phyloP scores from a whole-genome alignment of 1,140 invertebrate species.

The Drusus annulatus region DNA sequence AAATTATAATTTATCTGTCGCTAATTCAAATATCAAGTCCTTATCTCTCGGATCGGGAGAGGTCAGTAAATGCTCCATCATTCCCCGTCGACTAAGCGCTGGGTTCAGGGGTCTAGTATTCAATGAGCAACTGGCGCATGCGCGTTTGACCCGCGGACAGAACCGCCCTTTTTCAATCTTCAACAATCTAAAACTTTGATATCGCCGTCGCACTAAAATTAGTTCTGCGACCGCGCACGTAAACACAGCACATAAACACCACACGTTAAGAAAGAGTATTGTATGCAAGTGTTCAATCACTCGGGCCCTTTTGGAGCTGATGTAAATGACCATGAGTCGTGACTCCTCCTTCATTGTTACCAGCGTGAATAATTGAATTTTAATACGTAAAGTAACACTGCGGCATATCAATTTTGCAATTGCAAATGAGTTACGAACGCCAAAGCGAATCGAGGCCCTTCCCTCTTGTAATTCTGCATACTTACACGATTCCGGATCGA shows the following conservation, averaged over 20 bases:
- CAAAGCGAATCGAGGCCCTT: constrained; percentile 18
- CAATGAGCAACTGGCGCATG: constrained; percentile 9
- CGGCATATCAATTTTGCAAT: constrained; percentile 51
- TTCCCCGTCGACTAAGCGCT: constrained; percentile 2
- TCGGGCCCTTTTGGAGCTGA: neutral
- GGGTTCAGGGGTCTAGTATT: constrained; percentile 8
- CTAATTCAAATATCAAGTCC: neutral
- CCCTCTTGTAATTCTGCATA: neutral
- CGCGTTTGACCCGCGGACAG: constrained; percentile 22
- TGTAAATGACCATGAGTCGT: constrained; percentile 4
- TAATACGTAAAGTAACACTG: constrained; percentile 50
- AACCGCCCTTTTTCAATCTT: constrained; percentile 32
- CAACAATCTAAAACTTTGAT: constrained; percentile 28
- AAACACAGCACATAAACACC: neutral
- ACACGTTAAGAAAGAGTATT: no score
- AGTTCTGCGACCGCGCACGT: neutral
- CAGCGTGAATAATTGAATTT: constrained; percentile 56
- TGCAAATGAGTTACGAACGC: constrained; percentile 15
- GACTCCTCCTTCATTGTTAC: constrained; percentile 49
- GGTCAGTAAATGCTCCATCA: constrained; percentile 1
- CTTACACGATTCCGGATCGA: no score
- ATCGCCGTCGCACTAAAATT: constrained; percentile 19
- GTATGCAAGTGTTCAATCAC: neutral
- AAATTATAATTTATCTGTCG: neutral
- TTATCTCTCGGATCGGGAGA: neutral